These are phyloP conservation scores for Lasiurus cinereus DNA, from an alignment of 2,113 vertebrate genomes.

Conservation along the genomic window DNA sequence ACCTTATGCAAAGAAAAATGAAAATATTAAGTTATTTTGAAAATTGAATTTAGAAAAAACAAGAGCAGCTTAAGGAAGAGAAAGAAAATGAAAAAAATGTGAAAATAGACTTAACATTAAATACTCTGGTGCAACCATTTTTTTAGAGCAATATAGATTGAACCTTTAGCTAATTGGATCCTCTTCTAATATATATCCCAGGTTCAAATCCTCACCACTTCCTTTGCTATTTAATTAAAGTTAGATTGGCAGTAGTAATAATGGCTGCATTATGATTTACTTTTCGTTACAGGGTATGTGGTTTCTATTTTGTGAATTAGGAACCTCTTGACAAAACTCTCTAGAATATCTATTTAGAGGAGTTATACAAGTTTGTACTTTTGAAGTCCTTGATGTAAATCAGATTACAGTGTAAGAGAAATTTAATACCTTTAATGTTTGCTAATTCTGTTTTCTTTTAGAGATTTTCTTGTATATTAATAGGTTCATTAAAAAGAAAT, in stretches of 20 bases:
- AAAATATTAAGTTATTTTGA: conserved; percentile 53
- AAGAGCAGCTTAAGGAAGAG: conserved; percentile 14
- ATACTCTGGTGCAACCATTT: not conserved
- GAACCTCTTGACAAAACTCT: not conserved
- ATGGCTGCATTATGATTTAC: conserved; percentile 33
- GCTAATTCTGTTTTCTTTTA: conserved; percentile 15
- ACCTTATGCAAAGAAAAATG: conserved; percentile 8
- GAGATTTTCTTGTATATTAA: conserved; percentile 25
- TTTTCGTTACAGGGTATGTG: conserved; percentile 46
- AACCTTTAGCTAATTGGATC: not conserved
- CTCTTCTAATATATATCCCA: conserved; percentile 33
- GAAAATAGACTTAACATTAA: not conserved
- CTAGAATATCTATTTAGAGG: conserved; percentile 8
- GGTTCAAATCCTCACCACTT: not conserved
- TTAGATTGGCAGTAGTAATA: conserved; percentile 41
- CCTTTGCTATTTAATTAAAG: conserved; percentile 44
- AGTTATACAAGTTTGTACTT: conserved; percentile 50
- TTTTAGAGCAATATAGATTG: not conserved
- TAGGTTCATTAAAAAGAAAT: conserved; percentile 12
- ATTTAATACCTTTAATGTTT: conserved; percentile 58
- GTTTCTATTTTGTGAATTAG: conserved; percentile 67
- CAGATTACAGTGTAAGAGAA: conserved; percentile 17
- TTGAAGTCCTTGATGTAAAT: conserved; percentile 52
- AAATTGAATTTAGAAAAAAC: conserved; percentile 22
- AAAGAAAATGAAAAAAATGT: conserved; percentile 53